Evolutionary conservation across 2,888 invertebrate species (phyloP).

Genomic region (Sturmia bella): DNA sequence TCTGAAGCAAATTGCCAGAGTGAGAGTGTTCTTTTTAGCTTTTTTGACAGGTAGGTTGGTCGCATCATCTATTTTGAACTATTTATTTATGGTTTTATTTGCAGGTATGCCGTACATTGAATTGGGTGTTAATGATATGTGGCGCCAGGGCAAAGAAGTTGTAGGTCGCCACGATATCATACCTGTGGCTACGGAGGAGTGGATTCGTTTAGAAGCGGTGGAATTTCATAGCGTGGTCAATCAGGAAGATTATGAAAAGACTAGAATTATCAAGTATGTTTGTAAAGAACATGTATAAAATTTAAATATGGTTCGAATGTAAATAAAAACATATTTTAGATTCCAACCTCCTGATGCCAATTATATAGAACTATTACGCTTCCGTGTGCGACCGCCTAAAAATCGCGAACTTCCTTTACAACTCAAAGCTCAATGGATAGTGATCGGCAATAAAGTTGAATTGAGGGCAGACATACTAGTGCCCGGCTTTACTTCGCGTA

Average conservation of each 20-base stretch:
- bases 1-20: slow-evolving; percentile 95
- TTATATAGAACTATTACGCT: slow-evolving; percentile 97
- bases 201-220: slow-evolving; percentile 97
- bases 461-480: slow-evolving; percentile 97
- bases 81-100: neutral
- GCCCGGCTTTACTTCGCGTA: slow-evolving; percentile 97
- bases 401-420: slow-evolving; percentile 98
- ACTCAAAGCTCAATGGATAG: slow-evolving; percentile 93
- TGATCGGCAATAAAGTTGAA: slow-evolving; percentile 95
- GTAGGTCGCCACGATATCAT: slow-evolving; percentile 99
- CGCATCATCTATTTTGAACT: too few relatives aligned
- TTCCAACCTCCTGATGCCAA: slow-evolving; percentile 98
- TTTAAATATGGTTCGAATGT: neutral
- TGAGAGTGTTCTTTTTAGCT: slow-evolving; percentile 96
- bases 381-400: slow-evolving; percentile 96
- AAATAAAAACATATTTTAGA: slow-evolving; percentile 82
- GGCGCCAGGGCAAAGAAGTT: slow-evolving; percentile 99
- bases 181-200: slow-evolving; percentile 98
- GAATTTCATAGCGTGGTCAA: slow-evolving; percentile 98
- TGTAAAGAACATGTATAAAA: too few relatives aligned
- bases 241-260: slow-evolving; percentile 92
- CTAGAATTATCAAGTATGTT: slow-evolving; percentile 91
- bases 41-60: slow-evolving; percentile 91
- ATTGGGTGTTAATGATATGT: slow-evolving; percentile 97
- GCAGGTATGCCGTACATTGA: slow-evolving; percentile 97